Evolutionary conservation across 2,113 vertebrate genomes (phyloP).

Genomic region (Ardeotis arabs): DNA sequence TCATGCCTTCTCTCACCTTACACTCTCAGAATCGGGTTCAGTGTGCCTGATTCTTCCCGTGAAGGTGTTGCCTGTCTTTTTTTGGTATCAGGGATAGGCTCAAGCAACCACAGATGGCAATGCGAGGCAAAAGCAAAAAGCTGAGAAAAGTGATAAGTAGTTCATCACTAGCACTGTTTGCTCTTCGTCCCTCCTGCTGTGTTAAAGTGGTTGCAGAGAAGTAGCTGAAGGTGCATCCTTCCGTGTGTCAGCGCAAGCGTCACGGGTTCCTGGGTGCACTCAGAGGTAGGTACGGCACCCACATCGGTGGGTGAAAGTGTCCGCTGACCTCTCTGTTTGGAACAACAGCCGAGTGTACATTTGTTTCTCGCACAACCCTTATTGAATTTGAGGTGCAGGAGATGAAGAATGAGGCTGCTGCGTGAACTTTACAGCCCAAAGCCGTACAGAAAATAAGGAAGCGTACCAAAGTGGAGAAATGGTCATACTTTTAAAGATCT

Average conservation of each 20-base stretch:
- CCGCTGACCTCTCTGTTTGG: neutral
- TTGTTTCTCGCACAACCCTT: neutral
- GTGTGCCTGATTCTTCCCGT: neutral
- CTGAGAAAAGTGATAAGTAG: neutral
- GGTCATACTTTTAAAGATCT: accelerated
- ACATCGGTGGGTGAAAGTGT: accelerated
- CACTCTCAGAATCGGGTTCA: neutral
- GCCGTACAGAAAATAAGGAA: neutral
- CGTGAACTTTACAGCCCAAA: neutral
- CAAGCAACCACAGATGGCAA: neutral
- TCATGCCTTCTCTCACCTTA: neutral
- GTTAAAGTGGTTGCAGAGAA: neutral
- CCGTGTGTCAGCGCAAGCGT: accelerated
- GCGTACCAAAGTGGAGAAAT: neutral
- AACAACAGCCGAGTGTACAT: accelerated
- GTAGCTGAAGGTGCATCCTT: neutral
- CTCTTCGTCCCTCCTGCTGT: neutral
- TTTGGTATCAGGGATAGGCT: neutral
- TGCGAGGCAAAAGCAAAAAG: neutral
- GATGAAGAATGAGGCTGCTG: neutral
- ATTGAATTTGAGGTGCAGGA: neutral
- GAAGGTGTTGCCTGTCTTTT: neutral
- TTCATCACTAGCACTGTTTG: neutral
- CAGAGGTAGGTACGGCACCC: neutral
- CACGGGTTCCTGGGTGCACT: accelerated